phyloP scores from a whole-genome alignment of 2,797 vertebrate species.

The Leuciscus waleckii region DNA sequence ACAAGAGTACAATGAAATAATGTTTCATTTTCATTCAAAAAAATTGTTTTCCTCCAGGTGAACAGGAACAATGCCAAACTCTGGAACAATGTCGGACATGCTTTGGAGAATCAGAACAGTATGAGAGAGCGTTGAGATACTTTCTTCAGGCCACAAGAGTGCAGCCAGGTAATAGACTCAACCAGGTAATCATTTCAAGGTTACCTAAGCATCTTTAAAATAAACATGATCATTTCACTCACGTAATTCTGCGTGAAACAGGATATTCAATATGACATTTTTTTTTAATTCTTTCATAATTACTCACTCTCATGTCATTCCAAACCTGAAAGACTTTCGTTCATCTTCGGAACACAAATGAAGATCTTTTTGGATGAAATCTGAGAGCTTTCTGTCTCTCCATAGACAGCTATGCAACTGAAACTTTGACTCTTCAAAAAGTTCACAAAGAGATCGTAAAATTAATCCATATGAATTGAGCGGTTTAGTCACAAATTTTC shows the following conservation, averaged over 20 bases:
- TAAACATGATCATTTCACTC: neutral
- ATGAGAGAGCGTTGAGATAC: constrained; percentile 88
- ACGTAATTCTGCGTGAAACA: neutral
- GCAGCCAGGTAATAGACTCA: constrained; percentile 87
- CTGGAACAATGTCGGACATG: constrained; percentile 99
- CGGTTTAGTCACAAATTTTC: too few species aligned
- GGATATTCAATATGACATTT: neutral
- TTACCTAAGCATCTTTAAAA: neutral
- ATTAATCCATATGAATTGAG: too few species aligned
- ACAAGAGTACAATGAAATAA: constrained; percentile 1
- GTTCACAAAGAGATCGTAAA: too few species aligned
- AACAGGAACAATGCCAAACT: constrained; percentile 99
- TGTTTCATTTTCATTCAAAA: too few species aligned
- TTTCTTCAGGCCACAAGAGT: constrained; percentile 96
- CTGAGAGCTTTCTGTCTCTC: too few species aligned
- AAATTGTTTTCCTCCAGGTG: constrained; percentile 78
- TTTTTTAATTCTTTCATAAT: too few species aligned
- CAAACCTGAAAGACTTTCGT: too few species aligned
- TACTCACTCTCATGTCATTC: too few species aligned
- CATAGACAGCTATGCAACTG: too few species aligned
- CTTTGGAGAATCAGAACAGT: constrained; percentile 95
- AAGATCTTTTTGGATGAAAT: too few species aligned
- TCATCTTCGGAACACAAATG: too few species aligned
- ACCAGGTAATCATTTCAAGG: neutral
- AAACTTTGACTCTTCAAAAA: too few species aligned